Evolutionary conservation across 2,888 invertebrate genomes (phyloP), one percentile per base, ranked within the genome.

Genomic region (Pollenia labialis): DNA sequence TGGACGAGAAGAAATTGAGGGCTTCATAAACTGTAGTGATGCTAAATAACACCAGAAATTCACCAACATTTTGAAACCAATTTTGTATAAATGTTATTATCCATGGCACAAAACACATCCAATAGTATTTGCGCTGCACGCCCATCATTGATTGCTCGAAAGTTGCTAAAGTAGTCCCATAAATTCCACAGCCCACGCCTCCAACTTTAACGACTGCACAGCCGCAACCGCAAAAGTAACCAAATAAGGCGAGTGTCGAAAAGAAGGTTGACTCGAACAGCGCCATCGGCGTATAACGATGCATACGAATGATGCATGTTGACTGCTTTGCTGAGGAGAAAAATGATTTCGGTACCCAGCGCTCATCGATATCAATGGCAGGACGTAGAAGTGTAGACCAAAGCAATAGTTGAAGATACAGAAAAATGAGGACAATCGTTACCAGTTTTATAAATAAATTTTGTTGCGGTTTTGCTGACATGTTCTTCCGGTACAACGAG

Each of bases 21-120:
- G 90, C 89, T 32, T 88, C 85, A 74, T 86, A 88, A 52, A 88
- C 72, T 75, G 81, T 68, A 64, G 16, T 64, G 60, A 68, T 69
- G 82, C 85, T 85, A 84, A 88, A 64, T n/a, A 90, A 64, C 79
- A 86, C 60, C 23, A 89, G 66, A 71, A 89, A 89, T 79, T 88
- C 85, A 23, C 80, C 87, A 74, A 90, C 62, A 77, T 88, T 89
- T 77, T 88, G 82, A 52, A 89, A 68, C 89, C 90, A 90, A 81
- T 89, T 87, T 77, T 88, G 89, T 48, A 46, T 77, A 77, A 89
- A 89, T 40, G 88, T 89, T 86, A 90, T 89, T 84, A 90, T 88
- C 90, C 90, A 90, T 23, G 90, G 90, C 54, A 88, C 71, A 14
- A 89, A 88, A 72, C 86, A 88, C 58, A 90, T 50, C 90, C 90